phyloP scores from a whole-genome alignment of 2,888 invertebrate species.

The Xestia sexstrigata region DNA sequence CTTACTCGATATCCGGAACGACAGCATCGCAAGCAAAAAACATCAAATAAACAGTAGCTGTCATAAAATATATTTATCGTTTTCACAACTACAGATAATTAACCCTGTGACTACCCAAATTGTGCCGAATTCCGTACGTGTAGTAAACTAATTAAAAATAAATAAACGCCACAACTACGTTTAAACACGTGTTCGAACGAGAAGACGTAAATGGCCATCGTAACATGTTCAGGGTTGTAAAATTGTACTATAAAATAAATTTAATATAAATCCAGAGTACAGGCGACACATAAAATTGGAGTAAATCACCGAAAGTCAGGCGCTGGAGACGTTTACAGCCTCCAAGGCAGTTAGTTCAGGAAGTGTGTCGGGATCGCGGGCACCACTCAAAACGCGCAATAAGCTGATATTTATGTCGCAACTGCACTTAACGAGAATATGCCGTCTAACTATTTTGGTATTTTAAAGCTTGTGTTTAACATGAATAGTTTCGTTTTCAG shows the following conservation, averaged over 20 bases:
- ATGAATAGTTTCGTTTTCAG: slow-evolving; percentile 24
- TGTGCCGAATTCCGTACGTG: background rate
- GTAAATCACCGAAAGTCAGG: slow-evolving; percentile 90
- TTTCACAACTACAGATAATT: slow-evolving; percentile 4
- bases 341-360: slow-evolving; percentile 87
- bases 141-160: slow-evolving; percentile 54
- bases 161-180: slow-evolving; percentile 64
- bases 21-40: slow-evolving; percentile 16
- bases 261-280: slow-evolving; percentile 88
- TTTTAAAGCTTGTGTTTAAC: background rate
- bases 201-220: slow-evolving; percentile 78
- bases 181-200: slow-evolving; percentile 72
- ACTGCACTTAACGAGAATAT: slow-evolving; percentile 71
- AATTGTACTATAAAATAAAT: slow-evolving; percentile 88
- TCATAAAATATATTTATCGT: slow-evolving; percentile 8
- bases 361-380: slow-evolving; percentile 76
- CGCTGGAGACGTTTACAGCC: slow-evolving; percentile 89
- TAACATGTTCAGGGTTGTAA: slow-evolving; percentile 86
- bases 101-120: background rate
- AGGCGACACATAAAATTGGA: slow-evolving; percentile 89
- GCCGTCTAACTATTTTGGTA: slow-evolving; percentile 52
- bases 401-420: slow-evolving; percentile 82
- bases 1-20: slow-evolving; percentile 28
- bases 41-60: slow-evolving; percentile 24
- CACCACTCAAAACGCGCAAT: slow-evolving; percentile 81